Base-by-base conservation (phyloP, 1,140 invertebrate species). In the Rhopalosiphum padi region DNA sequence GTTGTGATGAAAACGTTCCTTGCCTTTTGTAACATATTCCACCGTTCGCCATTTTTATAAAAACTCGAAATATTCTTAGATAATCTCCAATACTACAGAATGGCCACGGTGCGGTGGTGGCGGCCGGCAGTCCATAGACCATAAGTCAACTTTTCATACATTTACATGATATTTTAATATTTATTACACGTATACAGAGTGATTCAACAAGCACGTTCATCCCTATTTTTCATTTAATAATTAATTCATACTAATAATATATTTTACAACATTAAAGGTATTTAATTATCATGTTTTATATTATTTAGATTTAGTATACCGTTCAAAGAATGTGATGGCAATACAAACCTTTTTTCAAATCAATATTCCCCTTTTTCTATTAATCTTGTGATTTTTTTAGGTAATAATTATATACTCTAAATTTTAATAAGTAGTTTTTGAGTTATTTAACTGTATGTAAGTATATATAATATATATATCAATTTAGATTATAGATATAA, bases 1-100 rank as follows among this genome's bases (percentile, higher is more conserved):
- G 30, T 86, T 86, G 30, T 46, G 86, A 88, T 88, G n/a, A 88
- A 88, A 88, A 88, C 21, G 86, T 88, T 51, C 41, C 48, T 35
- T 86, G 30, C 41, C 85, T 86, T 86, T 46, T 86, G 43, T 86
- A 46, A 46, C 23, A 46, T 46, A 86, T 46, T 3, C 86, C 41
- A 41, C 41, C 46, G 86, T 48, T 30, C 1, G 43, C 60, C 6
- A 18, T 3, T 86, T 86, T 86, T 25, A 43, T 85, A 43, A 86
- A n/a, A 86, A 86, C 41, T 86, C 18, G 43, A n/a, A 86, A 46
- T 86, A 0, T 46, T 86, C 41, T 43, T 30, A 25, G 37, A 46
- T 86, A 86, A 46, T 86, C 37, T 25, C 25, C 25, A 46, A 41
- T 41, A 43, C 83, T 41, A 37, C 41, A 43, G 9, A 2, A 22